A percentile compares a stretch with the other conserved stretches of the same genome.
Conservation (phyloP, 2,888 invertebrate genomes). For the Campoplex capitator region DNA sequence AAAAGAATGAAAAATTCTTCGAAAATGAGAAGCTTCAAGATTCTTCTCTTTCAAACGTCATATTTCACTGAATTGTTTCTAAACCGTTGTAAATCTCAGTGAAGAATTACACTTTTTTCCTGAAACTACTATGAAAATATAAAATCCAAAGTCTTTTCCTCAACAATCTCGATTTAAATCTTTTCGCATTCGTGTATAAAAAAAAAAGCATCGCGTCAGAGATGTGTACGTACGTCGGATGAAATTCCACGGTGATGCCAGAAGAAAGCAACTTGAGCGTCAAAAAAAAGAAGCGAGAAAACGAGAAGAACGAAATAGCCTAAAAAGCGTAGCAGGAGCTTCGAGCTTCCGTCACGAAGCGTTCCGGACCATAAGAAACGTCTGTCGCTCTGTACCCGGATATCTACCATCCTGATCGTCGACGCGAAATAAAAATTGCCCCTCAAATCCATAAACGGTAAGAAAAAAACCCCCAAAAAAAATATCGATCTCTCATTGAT, state of each 20-base stretch:
- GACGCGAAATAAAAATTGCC: neutral
- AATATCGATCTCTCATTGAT: neutral
- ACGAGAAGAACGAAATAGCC: conserved; percentile 38
- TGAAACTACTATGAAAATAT: neutral
- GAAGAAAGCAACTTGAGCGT: conserved; percentile 48
- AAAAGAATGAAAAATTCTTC: neutral
- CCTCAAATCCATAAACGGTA: conserved; percentile 2
- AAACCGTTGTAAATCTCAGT: neutral
- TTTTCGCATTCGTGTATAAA: neutral
- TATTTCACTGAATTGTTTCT: neutral
- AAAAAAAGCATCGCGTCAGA: conserved; percentile 31
- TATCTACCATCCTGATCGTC: conserved; percentile 13
- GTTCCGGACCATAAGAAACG: conserved; percentile 40
- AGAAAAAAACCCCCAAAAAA: neutral
- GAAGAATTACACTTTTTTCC: neutral
- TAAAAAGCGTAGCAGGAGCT: conserved; percentile 46
- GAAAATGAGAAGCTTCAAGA: neutral
- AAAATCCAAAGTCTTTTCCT: neutral
- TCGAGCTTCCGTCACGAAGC: conserved; percentile 50
- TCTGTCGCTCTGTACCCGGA: conserved; percentile 18
- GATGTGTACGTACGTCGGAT: conserved; percentile 55
- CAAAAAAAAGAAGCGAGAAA: conserved; percentile 5
- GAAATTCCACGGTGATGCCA: conserved; percentile 59
- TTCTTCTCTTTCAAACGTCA: neutral
- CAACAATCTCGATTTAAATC: neutral